Percentiles rank a stretch among this genome's conserved stretches.
Evolutionary conservation across 2,888 invertebrate genomes (phyloP).

Genomic region (Hypsopygia costalis): DNA sequence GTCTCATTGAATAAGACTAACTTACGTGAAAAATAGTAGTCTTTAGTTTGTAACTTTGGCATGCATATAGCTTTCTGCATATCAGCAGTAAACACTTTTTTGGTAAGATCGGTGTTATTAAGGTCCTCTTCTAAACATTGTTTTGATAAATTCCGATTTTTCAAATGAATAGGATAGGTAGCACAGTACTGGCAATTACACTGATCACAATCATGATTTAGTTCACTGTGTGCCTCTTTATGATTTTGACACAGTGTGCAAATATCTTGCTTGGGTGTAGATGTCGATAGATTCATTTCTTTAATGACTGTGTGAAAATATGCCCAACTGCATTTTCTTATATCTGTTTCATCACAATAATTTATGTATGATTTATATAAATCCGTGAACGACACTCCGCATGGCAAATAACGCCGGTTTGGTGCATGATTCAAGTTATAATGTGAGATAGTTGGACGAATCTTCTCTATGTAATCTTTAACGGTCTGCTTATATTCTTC

Average conservation of each 20-base stretch:
- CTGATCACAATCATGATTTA: neutral
- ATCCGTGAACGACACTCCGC: conserved; percentile 3
- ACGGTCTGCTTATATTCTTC: neutral
- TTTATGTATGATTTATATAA: conserved; percentile 7
- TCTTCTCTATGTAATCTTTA: too few species aligned
- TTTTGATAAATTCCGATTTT: neutral
- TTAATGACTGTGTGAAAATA: too few species aligned
- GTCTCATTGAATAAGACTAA: conserved; percentile 6
- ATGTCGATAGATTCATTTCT: too few species aligned
- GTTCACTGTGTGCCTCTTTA: conserved; percentile 1
- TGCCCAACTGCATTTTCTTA: too few species aligned
- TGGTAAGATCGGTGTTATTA: neutral
- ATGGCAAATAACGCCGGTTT: too few species aligned
- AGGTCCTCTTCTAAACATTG: neutral
- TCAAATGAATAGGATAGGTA: neutral
- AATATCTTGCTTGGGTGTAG: too few species aligned
- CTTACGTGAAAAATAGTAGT: conserved; percentile 6
- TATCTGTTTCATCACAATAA: too few species aligned
- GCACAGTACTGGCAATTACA: neutral
- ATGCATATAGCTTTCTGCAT: conserved; percentile 5
- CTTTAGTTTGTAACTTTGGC: conserved; percentile 3
- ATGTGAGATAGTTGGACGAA: too few species aligned
- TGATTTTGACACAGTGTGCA: too few species aligned
- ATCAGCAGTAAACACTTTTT: neutral
- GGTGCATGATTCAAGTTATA: conserved; percentile 10